phyloP scores from a whole-genome alignment of 2,113 vertebrate genomes.

The Cheilinus undulatus region DNA sequence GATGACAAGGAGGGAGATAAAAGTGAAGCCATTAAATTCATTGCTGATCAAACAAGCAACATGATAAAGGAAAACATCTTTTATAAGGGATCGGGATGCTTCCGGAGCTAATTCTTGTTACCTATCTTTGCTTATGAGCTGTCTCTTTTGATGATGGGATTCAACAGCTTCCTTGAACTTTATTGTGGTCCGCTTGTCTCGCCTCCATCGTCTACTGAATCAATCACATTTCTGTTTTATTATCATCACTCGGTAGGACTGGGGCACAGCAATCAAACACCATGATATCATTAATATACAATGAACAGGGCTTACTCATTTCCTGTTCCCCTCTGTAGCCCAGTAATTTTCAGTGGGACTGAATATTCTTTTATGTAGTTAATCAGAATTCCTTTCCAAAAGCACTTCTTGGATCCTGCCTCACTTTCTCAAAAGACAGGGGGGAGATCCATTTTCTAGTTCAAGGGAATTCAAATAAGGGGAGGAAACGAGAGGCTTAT shows the following conservation, averaged over 20 bases:
- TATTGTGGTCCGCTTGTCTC: not conserved
- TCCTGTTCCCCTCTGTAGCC: constrained; percentile 23
- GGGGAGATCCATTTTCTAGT: constrained; percentile 74
- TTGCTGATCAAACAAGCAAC: constrained; percentile 24
- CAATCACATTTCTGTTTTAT: constrained; percentile 16
- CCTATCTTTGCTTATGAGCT: constrained; percentile 25
- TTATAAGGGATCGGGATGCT: constrained; percentile 6
- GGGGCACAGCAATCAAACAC: constrained; percentile 7
- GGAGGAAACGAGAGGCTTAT: constrained; percentile 73
- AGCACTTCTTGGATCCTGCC: constrained; percentile 59
- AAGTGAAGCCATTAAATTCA: constrained; percentile 35
- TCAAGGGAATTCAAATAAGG: constrained; percentile 79
- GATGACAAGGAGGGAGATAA: constrained; percentile 28
- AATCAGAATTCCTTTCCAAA: constrained; percentile 69
- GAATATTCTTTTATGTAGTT: constrained; percentile 67
- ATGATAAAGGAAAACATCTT: constrained; percentile 16
- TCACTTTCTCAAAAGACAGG: constrained; percentile 53
- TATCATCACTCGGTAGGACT: not conserved
- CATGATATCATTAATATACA: constrained; percentile 15
- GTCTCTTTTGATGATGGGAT: constrained; percentile 24
- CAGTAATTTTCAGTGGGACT: constrained; percentile 34
- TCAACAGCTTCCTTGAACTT: constrained; percentile 14
- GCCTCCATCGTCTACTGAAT: not conserved
- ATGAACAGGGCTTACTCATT: not conserved
- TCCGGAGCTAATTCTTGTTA: constrained; percentile 35